phyloP scores from a whole-genome alignment of 2,113 vertebrate genomes.

The Dendrocopos noguchii region DNA sequence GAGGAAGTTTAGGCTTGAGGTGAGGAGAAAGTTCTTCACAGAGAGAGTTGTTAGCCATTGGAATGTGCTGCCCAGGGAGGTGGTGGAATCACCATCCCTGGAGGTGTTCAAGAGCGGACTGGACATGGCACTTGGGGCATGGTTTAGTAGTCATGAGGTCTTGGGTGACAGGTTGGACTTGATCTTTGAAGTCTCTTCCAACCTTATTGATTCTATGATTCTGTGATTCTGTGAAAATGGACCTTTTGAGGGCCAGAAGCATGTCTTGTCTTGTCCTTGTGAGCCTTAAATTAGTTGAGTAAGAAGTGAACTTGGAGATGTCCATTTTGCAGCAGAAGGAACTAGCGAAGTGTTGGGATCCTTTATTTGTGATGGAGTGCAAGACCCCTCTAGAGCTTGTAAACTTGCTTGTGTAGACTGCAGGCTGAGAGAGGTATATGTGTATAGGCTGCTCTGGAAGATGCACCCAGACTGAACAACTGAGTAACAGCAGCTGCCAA shows the following conservation, averaged over 20 bases:
- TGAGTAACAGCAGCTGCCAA: background rate
- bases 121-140: too few relatives aligned
- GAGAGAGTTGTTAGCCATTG: too few relatives aligned
- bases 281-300: background rate
- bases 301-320: background rate
- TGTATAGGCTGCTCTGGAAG: background rate
- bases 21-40: too few relatives aligned
- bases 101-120: too few relatives aligned
- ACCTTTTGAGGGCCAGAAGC: background rate
- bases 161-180: too few relatives aligned
- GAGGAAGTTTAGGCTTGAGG: too few relatives aligned
- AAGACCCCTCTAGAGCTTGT: background rate
- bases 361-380: background rate
- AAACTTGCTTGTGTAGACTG: background rate
- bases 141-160: too few relatives aligned
- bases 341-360: background rate
- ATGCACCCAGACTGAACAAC: background rate
- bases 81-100: too few relatives aligned
- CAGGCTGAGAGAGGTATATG: background rate
- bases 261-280: background rate
- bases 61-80: too few relatives aligned
- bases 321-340: background rate
- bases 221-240: too few relatives aligned
- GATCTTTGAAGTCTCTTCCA: too few relatives aligned
- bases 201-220: too few relatives aligned